phyloP scores from a whole-genome alignment of 1,140 invertebrate species.

The Coenobita brevimanus region DNA sequence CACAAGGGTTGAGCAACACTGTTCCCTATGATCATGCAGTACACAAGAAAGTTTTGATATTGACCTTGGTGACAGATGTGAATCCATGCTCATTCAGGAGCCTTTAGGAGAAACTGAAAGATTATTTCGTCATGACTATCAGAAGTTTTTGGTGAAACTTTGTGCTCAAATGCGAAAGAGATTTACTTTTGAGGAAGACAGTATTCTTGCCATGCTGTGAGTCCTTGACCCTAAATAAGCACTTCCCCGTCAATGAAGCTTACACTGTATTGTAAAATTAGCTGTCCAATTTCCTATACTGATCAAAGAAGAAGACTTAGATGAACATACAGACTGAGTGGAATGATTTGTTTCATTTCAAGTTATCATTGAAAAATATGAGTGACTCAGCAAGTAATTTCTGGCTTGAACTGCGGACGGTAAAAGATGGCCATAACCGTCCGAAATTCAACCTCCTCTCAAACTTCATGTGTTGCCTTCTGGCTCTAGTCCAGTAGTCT shows the following conservation, averaged over 20 bases:
- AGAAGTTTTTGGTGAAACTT: constrained; percentile 16
- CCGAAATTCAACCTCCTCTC: constrained; percentile 3
- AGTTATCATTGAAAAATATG: neutral
- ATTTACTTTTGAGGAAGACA: constrained; percentile 34
- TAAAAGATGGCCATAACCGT: constrained; percentile 15
- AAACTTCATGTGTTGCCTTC: neutral
- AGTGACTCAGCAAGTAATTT: constrained; percentile 16
- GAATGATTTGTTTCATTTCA: constrained; percentile 5
- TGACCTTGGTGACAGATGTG: constrained; percentile 21
- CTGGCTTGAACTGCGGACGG: constrained; percentile 4
- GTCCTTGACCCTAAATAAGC: neutral
- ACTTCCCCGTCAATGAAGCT: neutral
- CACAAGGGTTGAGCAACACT: neutral
- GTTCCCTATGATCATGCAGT: too few species aligned
- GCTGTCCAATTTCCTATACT: constrained; percentile 23
- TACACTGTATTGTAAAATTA: constrained; percentile 7
- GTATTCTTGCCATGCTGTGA: neutral
- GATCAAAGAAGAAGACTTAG: constrained; percentile 5
- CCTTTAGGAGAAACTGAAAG: constrained; percentile 14
- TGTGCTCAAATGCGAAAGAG: constrained; percentile 16
- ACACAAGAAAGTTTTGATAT: constrained; percentile 6
- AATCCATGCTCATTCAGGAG: neutral
- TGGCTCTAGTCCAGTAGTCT: neutral
- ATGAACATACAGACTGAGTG: constrained; percentile 15
- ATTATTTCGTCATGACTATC: constrained; percentile 22